Percentiles rank a stretch among this genome's conserved stretches.
Evolutionary conservation across 2,797 vertebrate genomes (phyloP).

Genomic region (Sebastolobus altivelis): DNA sequence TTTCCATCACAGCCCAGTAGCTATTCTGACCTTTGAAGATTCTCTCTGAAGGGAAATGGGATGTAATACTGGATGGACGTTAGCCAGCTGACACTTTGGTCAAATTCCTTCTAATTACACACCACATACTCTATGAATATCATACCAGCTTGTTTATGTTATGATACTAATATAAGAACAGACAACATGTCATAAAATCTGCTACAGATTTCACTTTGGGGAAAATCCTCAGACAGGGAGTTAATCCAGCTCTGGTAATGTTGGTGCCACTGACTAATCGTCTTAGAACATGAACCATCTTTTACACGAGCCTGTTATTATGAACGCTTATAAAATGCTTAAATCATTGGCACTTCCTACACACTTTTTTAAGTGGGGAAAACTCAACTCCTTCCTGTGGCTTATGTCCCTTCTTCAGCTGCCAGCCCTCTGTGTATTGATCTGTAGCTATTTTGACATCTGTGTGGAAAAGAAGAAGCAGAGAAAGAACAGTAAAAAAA

Average conservation of each 20-base stretch:
- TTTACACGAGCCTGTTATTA: constrained; percentile 17
- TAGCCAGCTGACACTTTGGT: constrained; percentile 12
- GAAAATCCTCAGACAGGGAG: constrained; percentile 13
- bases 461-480: constrained; percentile 26
- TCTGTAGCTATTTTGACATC: constrained; percentile 55
- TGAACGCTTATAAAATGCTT: constrained; percentile 2
- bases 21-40: constrained; percentile 54
- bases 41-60: constrained; percentile 7
- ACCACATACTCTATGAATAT: not conserved
- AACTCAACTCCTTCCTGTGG: constrained; percentile 35
- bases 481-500: constrained; percentile 13
- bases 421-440: constrained; percentile 51
- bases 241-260: constrained; percentile 11
- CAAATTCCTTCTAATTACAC: constrained; percentile 4
- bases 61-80: constrained; percentile 1
- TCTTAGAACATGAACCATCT: constrained; percentile 1
- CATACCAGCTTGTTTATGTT: not conserved
- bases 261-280: constrained; percentile 10
- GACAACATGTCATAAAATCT: not conserved
- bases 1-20: constrained; percentile 31
- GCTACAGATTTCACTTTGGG: not conserved
- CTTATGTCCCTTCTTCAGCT: constrained; percentile 23
- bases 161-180: not conserved
- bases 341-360: constrained; percentile 14
- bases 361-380: constrained; percentile 17